These are phyloP conservation scores for Lophochroa leadbeateri DNA, from an alignment of 2,113 vertebrate genomes.

Conservation along the genomic window DNA sequence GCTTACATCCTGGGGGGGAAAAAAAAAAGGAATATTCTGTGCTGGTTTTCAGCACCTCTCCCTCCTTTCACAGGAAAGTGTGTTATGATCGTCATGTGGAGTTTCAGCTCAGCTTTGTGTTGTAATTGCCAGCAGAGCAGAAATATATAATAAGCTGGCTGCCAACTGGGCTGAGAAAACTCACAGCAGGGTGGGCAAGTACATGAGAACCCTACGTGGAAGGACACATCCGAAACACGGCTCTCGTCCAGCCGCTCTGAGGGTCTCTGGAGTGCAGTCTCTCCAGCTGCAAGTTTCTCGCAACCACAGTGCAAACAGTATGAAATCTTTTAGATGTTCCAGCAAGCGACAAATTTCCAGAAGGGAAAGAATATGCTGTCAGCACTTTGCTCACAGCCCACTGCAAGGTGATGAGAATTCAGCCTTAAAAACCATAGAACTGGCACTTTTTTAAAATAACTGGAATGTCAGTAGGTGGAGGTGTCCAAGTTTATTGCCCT, in stretches of 20 bases:
- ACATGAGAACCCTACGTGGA: not conserved
- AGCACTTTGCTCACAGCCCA: not conserved
- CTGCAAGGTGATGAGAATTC: not conserved
- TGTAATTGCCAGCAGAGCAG: not conserved
- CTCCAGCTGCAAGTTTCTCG: conserved; percentile 1
- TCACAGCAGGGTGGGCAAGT: not conserved
- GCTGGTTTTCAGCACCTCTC: not conserved
- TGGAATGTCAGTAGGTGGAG: not conserved
- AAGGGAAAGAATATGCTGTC: not conserved
- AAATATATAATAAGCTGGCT: not conserved
- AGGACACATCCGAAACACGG: not conserved
- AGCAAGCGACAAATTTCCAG: not conserved
- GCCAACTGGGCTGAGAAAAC: conserved; percentile 5
- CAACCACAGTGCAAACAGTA: not conserved
- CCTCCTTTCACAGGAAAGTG: not conserved
- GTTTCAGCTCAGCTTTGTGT: not conserved
- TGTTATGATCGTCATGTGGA: not conserved
- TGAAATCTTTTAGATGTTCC: not conserved
- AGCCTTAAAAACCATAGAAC: not conserved
- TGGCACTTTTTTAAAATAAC: not conserved
- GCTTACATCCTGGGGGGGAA: not conserved
- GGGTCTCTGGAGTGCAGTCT: not conserved
- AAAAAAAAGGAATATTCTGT: not conserved
- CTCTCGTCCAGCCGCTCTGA: not conserved
- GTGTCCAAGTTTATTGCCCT: not conserved